A percentile compares a stretch with the other conserved stretches of the same genome.
Evolutionary conservation across 2,888 invertebrate species (phyloP).

Genomic region (Axea sp.): DNA sequence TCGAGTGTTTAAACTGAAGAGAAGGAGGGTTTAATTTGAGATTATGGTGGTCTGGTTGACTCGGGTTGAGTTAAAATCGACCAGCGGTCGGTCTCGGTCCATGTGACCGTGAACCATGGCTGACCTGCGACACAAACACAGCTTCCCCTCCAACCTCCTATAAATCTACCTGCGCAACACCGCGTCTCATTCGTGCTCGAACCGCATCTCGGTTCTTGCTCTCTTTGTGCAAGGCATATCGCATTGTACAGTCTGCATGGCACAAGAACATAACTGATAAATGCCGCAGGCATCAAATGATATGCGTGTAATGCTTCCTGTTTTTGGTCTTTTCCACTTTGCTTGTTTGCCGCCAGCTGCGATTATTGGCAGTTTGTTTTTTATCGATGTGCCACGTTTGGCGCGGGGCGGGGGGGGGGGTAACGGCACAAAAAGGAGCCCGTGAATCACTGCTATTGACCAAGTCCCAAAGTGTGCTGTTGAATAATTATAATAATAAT

Average conservation of each 20-base stretch:
- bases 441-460: neutral
- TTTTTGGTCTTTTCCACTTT: constrained; percentile 53
- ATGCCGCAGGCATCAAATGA: constrained; percentile 59
- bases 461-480: too few relatives aligned
- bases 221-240: constrained; percentile 56
- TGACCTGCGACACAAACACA: constrained; percentile 77
- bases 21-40: constrained; percentile 69
- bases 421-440: neutral
- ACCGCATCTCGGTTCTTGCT: constrained; percentile 59
- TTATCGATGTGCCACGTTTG: constrained; percentile 10
- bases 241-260: constrained; percentile 50
- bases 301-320: constrained; percentile 60
- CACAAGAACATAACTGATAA: constrained; percentile 54
- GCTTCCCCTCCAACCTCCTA: constrained; percentile 69
- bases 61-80: constrained; percentile 68
- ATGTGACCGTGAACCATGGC: constrained; percentile 76
- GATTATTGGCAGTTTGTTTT: constrained; percentile 29
- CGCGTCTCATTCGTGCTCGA: constrained; percentile 68
- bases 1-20: constrained; percentile 31
- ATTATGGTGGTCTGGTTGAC: constrained; percentile 67
- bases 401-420: too few relatives aligned
- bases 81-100: constrained; percentile 68
- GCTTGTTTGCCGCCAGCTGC: constrained; percentile 30
- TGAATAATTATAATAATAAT: too few relatives aligned
- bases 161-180: constrained; percentile 75